Conservation (phyloP, 2,113 vertebrate species). For the Mustela lutreola region DNA sequence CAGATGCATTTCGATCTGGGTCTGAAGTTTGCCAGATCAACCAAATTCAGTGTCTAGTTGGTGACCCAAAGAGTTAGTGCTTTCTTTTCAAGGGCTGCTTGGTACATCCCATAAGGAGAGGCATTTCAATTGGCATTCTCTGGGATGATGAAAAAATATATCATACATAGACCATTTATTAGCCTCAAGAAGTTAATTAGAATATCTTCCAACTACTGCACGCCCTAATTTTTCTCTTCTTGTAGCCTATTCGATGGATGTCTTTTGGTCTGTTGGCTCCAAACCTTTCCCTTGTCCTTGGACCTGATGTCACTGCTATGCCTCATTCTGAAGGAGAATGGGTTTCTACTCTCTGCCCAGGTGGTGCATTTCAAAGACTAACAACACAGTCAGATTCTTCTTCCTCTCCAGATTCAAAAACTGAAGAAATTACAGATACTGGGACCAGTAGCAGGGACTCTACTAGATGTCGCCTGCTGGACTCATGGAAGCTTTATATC, state of each 20-base stretch:
- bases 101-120: not conserved
- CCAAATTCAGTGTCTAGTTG: not conserved
- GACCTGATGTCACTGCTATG: not conserved
- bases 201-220: not conserved
- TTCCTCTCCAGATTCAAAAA: not conserved
- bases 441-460: not conserved
- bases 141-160: not conserved
- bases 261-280: not conserved
- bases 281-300: not conserved
- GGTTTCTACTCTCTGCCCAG: not conserved
- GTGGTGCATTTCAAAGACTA: not conserved
- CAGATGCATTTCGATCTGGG: not conserved
- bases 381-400: not conserved
- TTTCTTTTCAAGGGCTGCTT: not conserved
- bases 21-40: not conserved
- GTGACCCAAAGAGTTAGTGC: not conserved
- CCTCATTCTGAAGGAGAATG: not conserved
- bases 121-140: not conserved
- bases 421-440: not conserved
- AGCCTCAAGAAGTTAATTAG: not conserved
- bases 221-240: not conserved
- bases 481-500: not conserved
- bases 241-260: not conserved
- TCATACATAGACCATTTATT: no score
- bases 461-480: not conserved